A percentile compares a stretch with the other conserved stretches of the same genome.
Evolutionary conservation across 2,888 invertebrate species (phyloP).

Genomic region (Hypomecis punctinalis): DNA sequence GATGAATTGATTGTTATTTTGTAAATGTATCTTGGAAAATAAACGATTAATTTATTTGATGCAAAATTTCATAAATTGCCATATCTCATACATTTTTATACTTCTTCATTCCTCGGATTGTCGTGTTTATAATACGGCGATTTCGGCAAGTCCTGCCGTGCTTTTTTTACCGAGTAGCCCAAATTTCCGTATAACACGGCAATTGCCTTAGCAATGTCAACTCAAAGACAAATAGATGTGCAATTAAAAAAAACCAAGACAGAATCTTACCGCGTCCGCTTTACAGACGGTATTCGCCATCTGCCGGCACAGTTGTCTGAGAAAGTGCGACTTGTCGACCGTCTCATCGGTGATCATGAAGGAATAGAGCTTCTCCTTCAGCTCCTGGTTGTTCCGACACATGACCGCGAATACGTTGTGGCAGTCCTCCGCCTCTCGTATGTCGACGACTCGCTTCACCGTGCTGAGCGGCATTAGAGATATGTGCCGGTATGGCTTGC

Average conservation of each 20-base stretch:
- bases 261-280: conserved; percentile 92
- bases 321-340: conserved; percentile 91
- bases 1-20: too few relatives aligned
- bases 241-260: conserved; percentile 18
- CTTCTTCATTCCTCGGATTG: too few relatives aligned
- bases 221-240: too few relatives aligned
- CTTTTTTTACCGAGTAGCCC: too few relatives aligned
- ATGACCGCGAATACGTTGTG: conserved; percentile 96
- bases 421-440: conserved; percentile 94
- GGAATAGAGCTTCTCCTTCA: conserved; percentile 94
- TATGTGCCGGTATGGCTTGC: conserved; percentile 96
- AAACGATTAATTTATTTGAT: too few relatives aligned
- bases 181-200: too few relatives aligned
- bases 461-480: conserved; percentile 94
- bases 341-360: conserved; percentile 94
- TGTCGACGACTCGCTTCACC: conserved; percentile 96
- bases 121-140: too few relatives aligned
- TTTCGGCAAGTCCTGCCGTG: too few relatives aligned
- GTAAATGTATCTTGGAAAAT: too few relatives aligned
- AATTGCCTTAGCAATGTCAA: too few relatives aligned
- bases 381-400: conserved; percentile 93
- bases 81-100: too few relatives aligned
- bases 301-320: conserved; percentile 93
- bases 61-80: too few relatives aligned
- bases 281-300: conserved; percentile 97